Evolutionary conservation across 2,797 vertebrate genomes (phyloP).

Genomic region (Anguilla pacifica): DNA sequence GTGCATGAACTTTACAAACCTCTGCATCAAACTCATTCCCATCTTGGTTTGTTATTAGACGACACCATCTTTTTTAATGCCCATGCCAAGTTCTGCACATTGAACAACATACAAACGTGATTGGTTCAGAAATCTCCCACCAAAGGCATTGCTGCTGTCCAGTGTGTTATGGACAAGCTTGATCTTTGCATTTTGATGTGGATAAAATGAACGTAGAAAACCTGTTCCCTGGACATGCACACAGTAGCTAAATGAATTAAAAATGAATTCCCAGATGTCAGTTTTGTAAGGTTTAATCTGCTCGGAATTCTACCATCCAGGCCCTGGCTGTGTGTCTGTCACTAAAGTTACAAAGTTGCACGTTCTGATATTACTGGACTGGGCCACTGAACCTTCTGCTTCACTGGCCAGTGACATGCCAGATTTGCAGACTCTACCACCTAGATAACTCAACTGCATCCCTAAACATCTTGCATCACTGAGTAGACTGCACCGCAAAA

Average conservation of each 20-base stretch:
- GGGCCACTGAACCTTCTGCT: not conserved
- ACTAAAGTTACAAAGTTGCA: not conserved
- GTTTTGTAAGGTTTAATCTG: not conserved
- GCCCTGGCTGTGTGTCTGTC: not conserved
- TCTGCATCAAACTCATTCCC: not conserved
- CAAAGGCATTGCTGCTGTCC: not conserved
- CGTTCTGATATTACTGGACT: not conserved
- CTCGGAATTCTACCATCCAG: not conserved
- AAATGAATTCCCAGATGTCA: not conserved
- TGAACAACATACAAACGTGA: not conserved
- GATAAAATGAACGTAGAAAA: not conserved
- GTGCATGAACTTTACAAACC: constrained; percentile 14
- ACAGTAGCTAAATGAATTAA: not conserved
- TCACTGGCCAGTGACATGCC: no score
- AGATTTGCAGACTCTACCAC: not conserved
- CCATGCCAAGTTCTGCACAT: not conserved
- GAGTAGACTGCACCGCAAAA: not conserved
- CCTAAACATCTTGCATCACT: not conserved
- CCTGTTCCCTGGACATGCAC: not conserved
- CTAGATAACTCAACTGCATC: not conserved
- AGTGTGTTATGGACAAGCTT: not conserved
- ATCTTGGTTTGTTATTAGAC: not conserved
- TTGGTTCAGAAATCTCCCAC: not conserved
- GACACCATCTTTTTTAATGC: not conserved
- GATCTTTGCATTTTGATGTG: not conserved